Conservation (phyloP, 2,797 vertebrate genomes). For the Phrynocephalus guinanensis region DNA sequence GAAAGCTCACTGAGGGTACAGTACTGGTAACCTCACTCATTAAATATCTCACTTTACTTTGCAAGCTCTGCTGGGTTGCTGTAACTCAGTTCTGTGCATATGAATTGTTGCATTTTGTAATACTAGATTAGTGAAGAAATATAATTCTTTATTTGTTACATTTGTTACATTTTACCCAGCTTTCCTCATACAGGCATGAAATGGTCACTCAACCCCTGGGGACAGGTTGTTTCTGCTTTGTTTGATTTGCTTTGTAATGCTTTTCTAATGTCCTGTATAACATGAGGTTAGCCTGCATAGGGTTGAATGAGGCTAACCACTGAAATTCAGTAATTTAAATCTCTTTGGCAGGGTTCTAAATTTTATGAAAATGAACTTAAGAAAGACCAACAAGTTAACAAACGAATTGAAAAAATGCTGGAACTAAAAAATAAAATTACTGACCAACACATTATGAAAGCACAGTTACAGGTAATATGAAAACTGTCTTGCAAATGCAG, state of each 20-base stretch:
- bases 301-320: constrained; percentile 15
- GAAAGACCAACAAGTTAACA: constrained; percentile 93
- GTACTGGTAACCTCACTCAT: too few species aligned
- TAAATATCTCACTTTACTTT: too few species aligned
- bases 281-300: background rate
- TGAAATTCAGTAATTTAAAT: constrained; percentile 54
- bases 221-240: background rate
- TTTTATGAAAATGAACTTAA: constrained; percentile 96
- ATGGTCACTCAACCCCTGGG: background rate
- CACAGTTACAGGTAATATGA: constrained; percentile 81
- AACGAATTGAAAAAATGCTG: constrained; percentile 93
- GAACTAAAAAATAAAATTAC: constrained; percentile 88
- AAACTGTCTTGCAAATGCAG: background rate
- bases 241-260: too few species aligned
- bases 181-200: background rate
- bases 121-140: background rate
- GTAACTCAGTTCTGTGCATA: background rate
- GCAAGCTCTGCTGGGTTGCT: too few species aligned
- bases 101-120: background rate
- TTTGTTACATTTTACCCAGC: background rate
- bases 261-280: background rate
- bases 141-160: background rate
- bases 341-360: constrained; percentile 87
- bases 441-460: constrained; percentile 86
- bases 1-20: too few species aligned